These are phyloP conservation scores for Tetraneura akinire DNA, from an alignment of 1,140 invertebrate species.

Conservation along the genomic window DNA sequence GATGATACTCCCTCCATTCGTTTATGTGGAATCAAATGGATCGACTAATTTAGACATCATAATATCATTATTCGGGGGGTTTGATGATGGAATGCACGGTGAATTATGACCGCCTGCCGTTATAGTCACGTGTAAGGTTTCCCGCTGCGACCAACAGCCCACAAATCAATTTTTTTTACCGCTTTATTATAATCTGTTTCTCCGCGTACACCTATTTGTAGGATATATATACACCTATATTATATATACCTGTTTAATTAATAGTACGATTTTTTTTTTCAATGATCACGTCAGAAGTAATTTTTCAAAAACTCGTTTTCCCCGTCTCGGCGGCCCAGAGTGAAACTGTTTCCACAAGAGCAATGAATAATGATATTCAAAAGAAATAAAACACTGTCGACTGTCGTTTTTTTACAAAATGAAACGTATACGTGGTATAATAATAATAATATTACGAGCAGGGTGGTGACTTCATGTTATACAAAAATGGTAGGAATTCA, in stretches of 20 bases:
- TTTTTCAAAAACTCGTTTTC: constrained; percentile 51
- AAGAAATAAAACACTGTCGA: constrained; percentile 30
- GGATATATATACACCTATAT: not conserved
- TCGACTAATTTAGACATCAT: constrained; percentile 46
- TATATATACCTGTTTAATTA: constrained; percentile 45
- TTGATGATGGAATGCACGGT: constrained; percentile 34
- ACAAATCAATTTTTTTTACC: constrained; percentile 48
- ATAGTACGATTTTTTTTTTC: constrained; percentile 51
- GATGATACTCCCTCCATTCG: too few species aligned
- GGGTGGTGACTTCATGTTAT: too few species aligned
- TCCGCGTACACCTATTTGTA: constrained; percentile 39
- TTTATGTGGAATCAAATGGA: not conserved
- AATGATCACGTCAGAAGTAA: constrained; percentile 48
- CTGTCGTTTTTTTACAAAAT: constrained; percentile 23
- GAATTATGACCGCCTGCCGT: constrained; percentile 50
- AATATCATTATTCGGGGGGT: constrained; percentile 39
- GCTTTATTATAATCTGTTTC: constrained; percentile 49
- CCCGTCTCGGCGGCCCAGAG: not conserved
- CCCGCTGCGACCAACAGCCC: constrained; percentile 47
- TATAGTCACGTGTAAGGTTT: constrained; percentile 37
- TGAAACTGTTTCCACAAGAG: not conserved
- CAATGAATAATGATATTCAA: constrained; percentile 37
- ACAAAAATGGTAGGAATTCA: too few species aligned
- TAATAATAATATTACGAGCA: too few species aligned
- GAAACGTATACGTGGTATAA: not conserved